Evolutionary conservation across 2,113 vertebrate genomes (phyloP), one percentile per base, ranked within the genome.

Genomic region (Boulengeromyrus knoepffleri): DNA sequence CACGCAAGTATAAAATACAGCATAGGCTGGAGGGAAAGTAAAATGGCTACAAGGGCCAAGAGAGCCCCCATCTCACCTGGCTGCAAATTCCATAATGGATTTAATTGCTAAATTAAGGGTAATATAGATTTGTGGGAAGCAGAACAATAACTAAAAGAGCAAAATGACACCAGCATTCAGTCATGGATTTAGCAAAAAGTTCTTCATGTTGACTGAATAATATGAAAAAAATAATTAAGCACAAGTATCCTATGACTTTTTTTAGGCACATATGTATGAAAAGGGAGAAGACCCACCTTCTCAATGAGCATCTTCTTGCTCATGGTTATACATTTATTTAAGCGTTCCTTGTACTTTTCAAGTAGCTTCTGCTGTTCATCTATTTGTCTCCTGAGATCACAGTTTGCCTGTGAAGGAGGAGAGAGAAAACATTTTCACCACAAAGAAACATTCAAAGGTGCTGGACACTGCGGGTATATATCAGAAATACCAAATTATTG

Each of bases 251-350:
- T 19, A 42, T 19, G 74, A 39, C 1, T 31, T 42, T 6, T 77
- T 80, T 80, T 85, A 80, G 12, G 15, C 74, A 74, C 12, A 0
- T 7, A 42, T 80, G 4, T 80, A 80, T 83, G 17, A 39, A 42
- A 45, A 85, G 19, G 36, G 8, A 21, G 10, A 46, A 45, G 1
- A 77, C 92, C 92, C 95, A 98, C 99, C 97, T 99, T 99, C 95
- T 99, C 98, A 95, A 99, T 98, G 19, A 99, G 97, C 94, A 99
- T 95, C 92, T 99, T 99, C 95, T 99, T 99, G 95, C 98, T 99
- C 99, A 99, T 99, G 90, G 97, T 99, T 96, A 99, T 99, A 93
- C 99, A 99, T 94, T 99, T 99, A 96, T 99, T 99, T 96, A 99
- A 97, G 91, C 98, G 97, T 95, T 99, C 99, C 94, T 99, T 99